A percentile compares a stretch with the other conserved stretches of the same genome.
phyloP scores from a whole-genome alignment of 2,888 invertebrate genomes.

The Pycnomerus fuliginosus region DNA sequence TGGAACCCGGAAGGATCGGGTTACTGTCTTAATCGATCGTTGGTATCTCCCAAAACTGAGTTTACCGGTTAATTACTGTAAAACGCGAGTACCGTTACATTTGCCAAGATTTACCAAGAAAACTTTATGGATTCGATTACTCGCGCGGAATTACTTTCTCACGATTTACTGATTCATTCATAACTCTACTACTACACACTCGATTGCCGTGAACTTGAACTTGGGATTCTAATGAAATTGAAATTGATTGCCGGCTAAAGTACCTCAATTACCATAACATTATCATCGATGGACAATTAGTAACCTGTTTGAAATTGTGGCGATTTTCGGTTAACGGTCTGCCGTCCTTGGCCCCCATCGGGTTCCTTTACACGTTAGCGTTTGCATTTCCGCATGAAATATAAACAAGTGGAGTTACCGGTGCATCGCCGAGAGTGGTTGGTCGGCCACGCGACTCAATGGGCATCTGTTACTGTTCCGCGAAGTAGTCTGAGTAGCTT shows the following conservation, averaged over 20 bases:
- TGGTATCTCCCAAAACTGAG: slow-evolving; percentile 32
- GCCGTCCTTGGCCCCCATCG: slow-evolving; percentile 36
- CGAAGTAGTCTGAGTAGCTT: slow-evolving; percentile 33
- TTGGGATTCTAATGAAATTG: slow-evolving; percentile 52
- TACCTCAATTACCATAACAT: slow-evolving; percentile 11
- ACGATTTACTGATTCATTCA: slow-evolving; percentile 44
- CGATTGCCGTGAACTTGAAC: slow-evolving; percentile 53
- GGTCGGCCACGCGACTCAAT: slow-evolving; percentile 37
- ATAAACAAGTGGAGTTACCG: neutral
- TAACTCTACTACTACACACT: slow-evolving; percentile 43
- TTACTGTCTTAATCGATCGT: slow-evolving; percentile 31
- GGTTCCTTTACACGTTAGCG: slow-evolving; percentile 15
- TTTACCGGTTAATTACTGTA: slow-evolving; percentile 33
- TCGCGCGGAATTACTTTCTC: slow-evolving; percentile 45
- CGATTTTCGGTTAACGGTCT: slow-evolving; percentile 36
- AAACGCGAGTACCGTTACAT: slow-evolving; percentile 36
- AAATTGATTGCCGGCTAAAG: slow-evolving; percentile 39
- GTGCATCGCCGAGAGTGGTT: slow-evolving; percentile 5
- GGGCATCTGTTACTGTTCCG: slow-evolving; percentile 35
- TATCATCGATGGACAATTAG: slow-evolving; percentile 1
- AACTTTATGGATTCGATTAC: slow-evolving; percentile 34
- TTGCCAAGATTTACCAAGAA: slow-evolving; percentile 33
- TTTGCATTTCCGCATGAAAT: slow-evolving; percentile 20
- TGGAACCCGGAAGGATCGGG: slow-evolving; percentile 30
- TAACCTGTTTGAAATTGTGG: slow-evolving; percentile 1